A percentile compares a stretch with the other conserved stretches of the same genome.
Evolutionary conservation across 2,797 vertebrate species (phyloP).

Genomic region (Diceros bicornis): DNA sequence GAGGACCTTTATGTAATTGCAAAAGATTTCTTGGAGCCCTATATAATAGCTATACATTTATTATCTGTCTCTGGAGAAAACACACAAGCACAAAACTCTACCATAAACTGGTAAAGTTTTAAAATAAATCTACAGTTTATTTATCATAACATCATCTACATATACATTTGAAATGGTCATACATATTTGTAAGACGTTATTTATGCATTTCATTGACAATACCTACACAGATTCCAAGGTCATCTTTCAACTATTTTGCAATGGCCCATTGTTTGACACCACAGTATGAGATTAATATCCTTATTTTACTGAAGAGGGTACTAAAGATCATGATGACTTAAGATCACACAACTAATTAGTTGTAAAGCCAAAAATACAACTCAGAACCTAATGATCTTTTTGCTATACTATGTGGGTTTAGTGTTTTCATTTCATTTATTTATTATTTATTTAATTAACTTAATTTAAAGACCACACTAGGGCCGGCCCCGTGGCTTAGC

Average conservation of each 20-base stretch:
- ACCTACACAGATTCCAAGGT: neutral
- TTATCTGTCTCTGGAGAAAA: neutral
- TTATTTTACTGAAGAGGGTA: neutral
- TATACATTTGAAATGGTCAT: neutral
- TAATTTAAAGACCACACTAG: neutral
- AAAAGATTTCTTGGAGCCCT: neutral
- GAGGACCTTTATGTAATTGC: neutral
- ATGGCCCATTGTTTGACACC: neutral
- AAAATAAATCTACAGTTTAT: constrained; percentile 9
- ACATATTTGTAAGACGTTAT: neutral
- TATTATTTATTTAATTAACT: too few relatives aligned
- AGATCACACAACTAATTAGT: neutral
- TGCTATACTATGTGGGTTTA: neutral
- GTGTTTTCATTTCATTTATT: neutral
- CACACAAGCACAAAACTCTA: neutral
- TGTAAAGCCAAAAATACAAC: neutral
- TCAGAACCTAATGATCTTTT: neutral
- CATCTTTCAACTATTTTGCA: neutral
- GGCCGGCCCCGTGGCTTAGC: too few relatives aligned
- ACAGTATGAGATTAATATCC: neutral
- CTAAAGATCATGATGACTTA: neutral
- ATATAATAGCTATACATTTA: neutral
- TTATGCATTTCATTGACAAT: neutral
- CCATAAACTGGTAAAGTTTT: neutral
- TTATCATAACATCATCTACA: neutral